Conservation (phyloP, 1,140 invertebrate genomes). For the Arion vulgaris region DNA sequence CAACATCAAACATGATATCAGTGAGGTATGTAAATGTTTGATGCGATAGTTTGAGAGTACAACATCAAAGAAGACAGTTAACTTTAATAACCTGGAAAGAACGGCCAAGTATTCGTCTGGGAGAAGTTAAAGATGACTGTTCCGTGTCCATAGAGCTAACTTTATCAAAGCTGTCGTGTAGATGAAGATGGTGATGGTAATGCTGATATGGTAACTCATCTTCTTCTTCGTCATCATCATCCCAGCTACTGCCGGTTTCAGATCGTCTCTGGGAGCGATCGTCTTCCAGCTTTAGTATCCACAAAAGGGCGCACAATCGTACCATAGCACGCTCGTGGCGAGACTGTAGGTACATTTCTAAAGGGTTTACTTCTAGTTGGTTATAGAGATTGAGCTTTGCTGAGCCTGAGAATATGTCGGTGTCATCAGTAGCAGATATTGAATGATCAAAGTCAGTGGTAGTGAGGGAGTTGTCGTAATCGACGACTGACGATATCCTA, state of each 20-base stretch:
- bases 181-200: not conserved
- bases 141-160: not conserved
- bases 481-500: not conserved
- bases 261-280: slow-evolving; percentile 40
- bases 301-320: slow-evolving; percentile 65
- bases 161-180: not conserved
- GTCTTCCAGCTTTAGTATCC: slow-evolving; percentile 67
- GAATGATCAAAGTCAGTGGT: not conserved
- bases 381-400: slow-evolving; percentile 22
- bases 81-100: not conserved
- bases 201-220: not conserved
- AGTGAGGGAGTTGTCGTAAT: slow-evolving; percentile 9
- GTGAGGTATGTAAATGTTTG: slow-evolving; percentile 5
- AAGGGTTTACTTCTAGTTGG: slow-evolving; percentile 37
- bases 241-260: slow-evolving; percentile 25
- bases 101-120: not conserved
- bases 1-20: not conserved
- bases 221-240: slow-evolving; percentile 9
- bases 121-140: not conserved
- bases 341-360: slow-evolving; percentile 54
- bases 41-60: too few species aligned
- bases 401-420: slow-evolving; percentile 39
- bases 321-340: slow-evolving; percentile 65
- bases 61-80: not conserved
- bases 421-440: not conserved